Evolutionary conservation across 92 coral and sea anemone genomes (phyloP), one percentile per base, ranked within the genome.

Genomic region (Porites lobata): DNA sequence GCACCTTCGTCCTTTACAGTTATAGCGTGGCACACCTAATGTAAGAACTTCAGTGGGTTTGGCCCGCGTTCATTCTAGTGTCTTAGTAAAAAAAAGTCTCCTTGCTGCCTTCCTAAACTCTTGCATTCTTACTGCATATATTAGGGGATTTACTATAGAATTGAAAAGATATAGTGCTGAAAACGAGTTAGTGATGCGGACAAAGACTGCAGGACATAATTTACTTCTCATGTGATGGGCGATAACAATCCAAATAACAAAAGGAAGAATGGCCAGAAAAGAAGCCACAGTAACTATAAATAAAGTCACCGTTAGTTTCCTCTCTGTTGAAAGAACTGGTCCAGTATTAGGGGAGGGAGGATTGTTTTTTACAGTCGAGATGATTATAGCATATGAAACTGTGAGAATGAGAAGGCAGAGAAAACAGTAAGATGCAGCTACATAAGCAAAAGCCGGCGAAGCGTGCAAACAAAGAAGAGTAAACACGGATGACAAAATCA

Each of bases 101-200:
- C 19, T 61, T 61, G 8, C 65, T 61, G 76, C 53, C 18, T 71
- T 43, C 9, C 76, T 71, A 71, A 71, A 71, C n/a, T 71, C 57
- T 19, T 17, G 53, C 53, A 47, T 71, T 47, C 76, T 50, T 71
- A 47, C 32, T 67, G 61, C 92, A 77, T 78, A 84, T 59, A 85
- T 65, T 22, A 90, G 75, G 18, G 81, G 38, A 47, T 77, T 26
- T 38, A 82, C 74, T 26, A 86, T 22, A 72, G 53, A 5, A 71
- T 15, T 43, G 19, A 54, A 4, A 15, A 14, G 32, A 29, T 71
- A 71, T 24, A 24, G 26, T 1, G 26, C 26, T 0, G 26, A 24
- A 24, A 24, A 24, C 0, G 1, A 24, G 1, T 1, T 24, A 1
- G 0, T 24, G 26, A 24, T 24, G 26, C 26, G 26, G 26, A 0